Conservation (phyloP, 2,888 invertebrate species). For the Axea sp. region DNA sequence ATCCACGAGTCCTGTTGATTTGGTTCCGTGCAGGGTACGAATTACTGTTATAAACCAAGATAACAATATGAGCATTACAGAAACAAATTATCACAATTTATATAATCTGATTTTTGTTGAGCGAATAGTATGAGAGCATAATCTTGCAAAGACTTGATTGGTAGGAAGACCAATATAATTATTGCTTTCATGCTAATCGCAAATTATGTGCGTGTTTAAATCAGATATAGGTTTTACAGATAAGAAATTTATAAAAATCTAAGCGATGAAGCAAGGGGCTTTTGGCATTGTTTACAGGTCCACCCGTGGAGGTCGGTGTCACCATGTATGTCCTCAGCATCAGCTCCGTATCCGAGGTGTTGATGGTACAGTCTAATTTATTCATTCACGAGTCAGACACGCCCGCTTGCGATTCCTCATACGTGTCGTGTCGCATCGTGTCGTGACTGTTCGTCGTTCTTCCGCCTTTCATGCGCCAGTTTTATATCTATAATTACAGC, state of each 20-base stretch:
- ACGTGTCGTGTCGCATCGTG: conserved; percentile 67
- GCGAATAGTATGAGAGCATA: conserved; percentile 19
- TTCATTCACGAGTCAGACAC: conserved; percentile 66
- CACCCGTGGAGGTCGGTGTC: conserved; percentile 98
- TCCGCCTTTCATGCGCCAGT: conserved; percentile 48
- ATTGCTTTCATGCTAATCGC: conserved; percentile 14
- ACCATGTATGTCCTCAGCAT: conserved; percentile 99
- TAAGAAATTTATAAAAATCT: conserved; percentile 66
- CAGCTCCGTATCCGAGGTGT: conserved; percentile 98
- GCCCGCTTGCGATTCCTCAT: conserved; percentile 65
- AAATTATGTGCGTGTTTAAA: conserved; percentile 7
- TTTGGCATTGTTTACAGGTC: conserved; percentile 87
- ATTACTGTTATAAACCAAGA: conserved; percentile 15
- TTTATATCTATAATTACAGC: too few relatives aligned
- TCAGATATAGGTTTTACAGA: conserved; percentile 34
- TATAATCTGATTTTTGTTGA: conserved; percentile 1
- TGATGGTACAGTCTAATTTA: conserved; percentile 89
- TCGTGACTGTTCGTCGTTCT: conserved; percentile 55
- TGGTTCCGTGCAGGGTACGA: conserved; percentile 79
- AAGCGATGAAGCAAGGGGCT: conserved; percentile 74
- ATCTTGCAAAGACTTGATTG: background rate
- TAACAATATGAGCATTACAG: conserved; percentile 30
- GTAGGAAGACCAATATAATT: background rate
- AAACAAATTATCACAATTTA: conserved; percentile 1
- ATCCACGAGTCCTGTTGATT: conserved; percentile 77